Conservation (phyloP, 2,113 vertebrate species). For the Sylvilagus bachmani region DNA sequence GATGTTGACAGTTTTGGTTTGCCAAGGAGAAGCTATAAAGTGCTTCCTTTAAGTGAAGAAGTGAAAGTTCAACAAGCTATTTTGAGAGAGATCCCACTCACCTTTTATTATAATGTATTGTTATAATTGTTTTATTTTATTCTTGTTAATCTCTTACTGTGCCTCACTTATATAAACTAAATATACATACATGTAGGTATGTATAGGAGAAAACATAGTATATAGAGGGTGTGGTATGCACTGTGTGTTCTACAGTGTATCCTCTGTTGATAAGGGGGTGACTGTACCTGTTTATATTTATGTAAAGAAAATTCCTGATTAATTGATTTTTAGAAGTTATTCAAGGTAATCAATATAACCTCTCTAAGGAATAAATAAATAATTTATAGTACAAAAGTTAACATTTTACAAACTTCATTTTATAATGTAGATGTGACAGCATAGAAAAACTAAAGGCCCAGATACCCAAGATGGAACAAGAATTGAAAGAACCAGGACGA, state of each 20-base stretch:
- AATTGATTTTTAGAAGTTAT: slow-evolving; percentile 58
- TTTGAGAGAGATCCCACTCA: background rate
- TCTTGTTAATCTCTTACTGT: background rate
- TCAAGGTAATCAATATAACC: slow-evolving; percentile 69
- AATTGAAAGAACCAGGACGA: slow-evolving; percentile 93
- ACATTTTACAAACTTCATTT: slow-evolving; percentile 76
- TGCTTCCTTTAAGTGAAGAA: background rate
- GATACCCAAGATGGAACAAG: slow-evolving; percentile 95
- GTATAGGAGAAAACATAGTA: background rate
- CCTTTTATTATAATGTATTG: background rate
- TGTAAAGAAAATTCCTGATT: slow-evolving; percentile 51
- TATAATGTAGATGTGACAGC: slow-evolving; percentile 92
- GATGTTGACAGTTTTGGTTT: background rate
- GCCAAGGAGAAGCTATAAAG: background rate
- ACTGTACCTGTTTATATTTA: background rate
- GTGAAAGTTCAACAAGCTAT: background rate
- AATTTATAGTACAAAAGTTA: slow-evolving; percentile 65
- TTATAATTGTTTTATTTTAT: background rate
- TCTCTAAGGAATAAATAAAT: slow-evolving; percentile 68
- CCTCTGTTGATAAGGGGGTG: background rate
- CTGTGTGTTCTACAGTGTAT: background rate
- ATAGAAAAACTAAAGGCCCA: slow-evolving; percentile 95
- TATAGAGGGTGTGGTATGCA: background rate
- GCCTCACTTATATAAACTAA: background rate
- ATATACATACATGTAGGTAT: background rate